Conservation (phyloP, 2,113 vertebrate species). For the Oostethus manadensis region DNA sequence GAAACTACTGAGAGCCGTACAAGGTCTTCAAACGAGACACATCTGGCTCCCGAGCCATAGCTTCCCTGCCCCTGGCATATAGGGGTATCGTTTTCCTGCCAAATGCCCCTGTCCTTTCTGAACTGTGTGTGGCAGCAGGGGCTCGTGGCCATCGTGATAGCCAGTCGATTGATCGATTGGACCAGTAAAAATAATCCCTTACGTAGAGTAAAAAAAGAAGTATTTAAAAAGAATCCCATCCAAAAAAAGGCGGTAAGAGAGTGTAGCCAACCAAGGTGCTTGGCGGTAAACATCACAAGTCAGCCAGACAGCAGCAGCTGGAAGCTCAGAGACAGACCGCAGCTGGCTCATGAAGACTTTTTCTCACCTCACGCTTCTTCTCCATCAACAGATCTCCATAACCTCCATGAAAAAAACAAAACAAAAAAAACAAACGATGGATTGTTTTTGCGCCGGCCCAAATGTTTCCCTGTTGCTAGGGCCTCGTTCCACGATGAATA, state of each 20-base stretch:
- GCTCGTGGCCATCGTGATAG: too few relatives aligned
- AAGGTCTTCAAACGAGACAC: too few relatives aligned
- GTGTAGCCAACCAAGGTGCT: neutral
- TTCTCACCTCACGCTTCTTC: conserved; percentile 38
- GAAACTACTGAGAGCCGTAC: too few relatives aligned
- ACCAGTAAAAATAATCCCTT: too few relatives aligned
- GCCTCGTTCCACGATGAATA: conserved; percentile 44
- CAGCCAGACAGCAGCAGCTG: conserved; percentile 20
- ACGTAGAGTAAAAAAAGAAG: too few relatives aligned
- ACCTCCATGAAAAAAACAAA: conserved; percentile 46
- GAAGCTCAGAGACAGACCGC: conserved; percentile 27
- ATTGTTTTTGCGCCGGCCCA: conserved; percentile 35
- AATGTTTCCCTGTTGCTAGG: conserved; percentile 66
- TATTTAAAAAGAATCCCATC: too few relatives aligned
- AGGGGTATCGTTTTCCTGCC: neutral
- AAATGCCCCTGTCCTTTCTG: neutral
- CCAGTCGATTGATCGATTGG: too few relatives aligned
- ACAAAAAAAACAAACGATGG: conserved; percentile 50
- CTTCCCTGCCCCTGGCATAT: too few relatives aligned
- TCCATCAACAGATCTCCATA: conserved; percentile 59
- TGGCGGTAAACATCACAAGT: neutral
- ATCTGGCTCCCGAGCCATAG: too few relatives aligned
- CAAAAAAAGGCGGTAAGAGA: neutral
- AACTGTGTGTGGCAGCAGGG: neutral
- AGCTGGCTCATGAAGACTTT: conserved; percentile 32